Conservation (phyloP, 1,140 invertebrate species). For the Micrasema minimum region DNA sequence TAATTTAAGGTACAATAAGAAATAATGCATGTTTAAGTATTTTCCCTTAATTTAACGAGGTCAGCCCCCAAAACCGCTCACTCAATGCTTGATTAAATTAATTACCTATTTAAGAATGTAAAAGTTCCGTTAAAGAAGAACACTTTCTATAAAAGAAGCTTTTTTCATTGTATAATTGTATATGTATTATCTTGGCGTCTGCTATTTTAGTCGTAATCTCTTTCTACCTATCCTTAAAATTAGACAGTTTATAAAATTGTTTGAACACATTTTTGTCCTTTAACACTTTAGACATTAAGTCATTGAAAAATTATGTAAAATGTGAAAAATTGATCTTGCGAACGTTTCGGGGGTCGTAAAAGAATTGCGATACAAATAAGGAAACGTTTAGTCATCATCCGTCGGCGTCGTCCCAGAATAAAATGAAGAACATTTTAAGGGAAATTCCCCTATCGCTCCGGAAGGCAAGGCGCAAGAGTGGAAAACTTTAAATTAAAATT, state of each 20-base stretch:
- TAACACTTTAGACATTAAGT: neutral
- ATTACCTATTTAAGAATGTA: no score
- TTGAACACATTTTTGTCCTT: neutral
- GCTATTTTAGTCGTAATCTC: no score
- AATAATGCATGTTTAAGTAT: no score
- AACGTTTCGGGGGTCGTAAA: slow-evolving; percentile 40
- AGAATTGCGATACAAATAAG: slow-evolving; percentile 31
- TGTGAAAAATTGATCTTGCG: neutral
- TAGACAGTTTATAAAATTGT: neutral
- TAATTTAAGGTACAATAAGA: no score
- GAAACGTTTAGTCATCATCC: slow-evolving; percentile 44
- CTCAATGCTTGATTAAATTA: no score
- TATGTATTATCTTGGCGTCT: no score
- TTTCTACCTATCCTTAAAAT: no score
- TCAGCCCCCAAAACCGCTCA: no score
- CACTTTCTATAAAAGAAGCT: no score
- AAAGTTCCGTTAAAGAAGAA: no score
- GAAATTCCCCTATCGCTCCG: slow-evolving; percentile 39
- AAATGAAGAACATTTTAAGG: slow-evolving; percentile 42
- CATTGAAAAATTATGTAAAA: slow-evolving; percentile 11
- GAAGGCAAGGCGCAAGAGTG: slow-evolving; percentile 39
- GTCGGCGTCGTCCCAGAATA: slow-evolving; percentile 20
- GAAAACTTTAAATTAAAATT: slow-evolving; percentile 54
- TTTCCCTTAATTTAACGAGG: no score
- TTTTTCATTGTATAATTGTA: no score